Conservation (phyloP, 2,888 invertebrate species). For the Anaspis maculata region DNA sequence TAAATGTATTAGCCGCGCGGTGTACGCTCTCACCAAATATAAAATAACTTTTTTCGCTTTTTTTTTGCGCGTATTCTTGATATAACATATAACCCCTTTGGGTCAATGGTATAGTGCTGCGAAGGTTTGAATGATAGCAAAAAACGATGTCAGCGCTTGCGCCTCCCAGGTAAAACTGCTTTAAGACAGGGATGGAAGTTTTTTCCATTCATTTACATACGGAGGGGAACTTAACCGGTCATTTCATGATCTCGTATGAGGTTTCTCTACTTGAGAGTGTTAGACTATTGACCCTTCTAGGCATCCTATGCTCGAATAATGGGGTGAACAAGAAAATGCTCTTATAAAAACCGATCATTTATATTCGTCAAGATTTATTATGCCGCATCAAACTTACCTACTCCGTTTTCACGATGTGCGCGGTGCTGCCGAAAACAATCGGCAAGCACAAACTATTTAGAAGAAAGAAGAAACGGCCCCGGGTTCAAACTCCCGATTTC, state of each 20-base stretch:
- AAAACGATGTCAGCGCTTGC: conserved; percentile 9
- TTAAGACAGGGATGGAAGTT: conserved; percentile 9
- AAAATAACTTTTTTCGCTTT: conserved; percentile 11
- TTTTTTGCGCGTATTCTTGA: conserved; percentile 11
- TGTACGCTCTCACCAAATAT: conserved; percentile 11
- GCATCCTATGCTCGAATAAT: conserved; percentile 5
- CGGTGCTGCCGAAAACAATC: no score
- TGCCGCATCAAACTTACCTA: no score
- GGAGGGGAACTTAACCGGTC: conserved; percentile 22
- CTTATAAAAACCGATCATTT: conserved; percentile 1
- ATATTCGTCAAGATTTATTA: no score
- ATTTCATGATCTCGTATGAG: conserved; percentile 16
- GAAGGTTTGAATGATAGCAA: conserved; percentile 10
- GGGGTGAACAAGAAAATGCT: conserved; percentile 2
- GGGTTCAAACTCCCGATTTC: no score
- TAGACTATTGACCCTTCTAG: conserved; percentile 21
- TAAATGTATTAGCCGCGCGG: conserved; percentile 7
- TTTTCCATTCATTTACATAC: conserved; percentile 21
- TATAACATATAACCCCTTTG: conserved; percentile 7
- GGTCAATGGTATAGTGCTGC: no score
- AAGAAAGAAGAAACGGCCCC: no score
- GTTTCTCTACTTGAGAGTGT: no score
- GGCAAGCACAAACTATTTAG: no score
- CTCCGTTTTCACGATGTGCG: no score
- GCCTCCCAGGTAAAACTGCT: conserved; percentile 4